phyloP scores from a whole-genome alignment of 1,140 invertebrate species.

The Aricia agestis region DNA sequence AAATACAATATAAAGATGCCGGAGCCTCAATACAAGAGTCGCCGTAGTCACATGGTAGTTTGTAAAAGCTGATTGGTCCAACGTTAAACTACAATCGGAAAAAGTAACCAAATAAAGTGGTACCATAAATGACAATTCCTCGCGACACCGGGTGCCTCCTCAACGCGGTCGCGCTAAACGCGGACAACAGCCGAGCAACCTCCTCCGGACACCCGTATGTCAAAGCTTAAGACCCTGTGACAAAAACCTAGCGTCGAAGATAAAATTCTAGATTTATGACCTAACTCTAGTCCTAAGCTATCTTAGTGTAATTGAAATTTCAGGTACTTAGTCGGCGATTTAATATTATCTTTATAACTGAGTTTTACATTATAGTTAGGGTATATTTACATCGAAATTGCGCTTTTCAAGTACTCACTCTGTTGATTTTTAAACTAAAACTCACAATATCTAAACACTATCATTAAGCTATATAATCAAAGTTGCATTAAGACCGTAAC shows the following conservation, averaged over 20 bases:
- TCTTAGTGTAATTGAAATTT: slow-evolving; percentile 72
- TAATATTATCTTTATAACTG: slow-evolving; percentile 57
- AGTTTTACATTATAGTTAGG: slow-evolving; percentile 47
- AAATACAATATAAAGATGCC: neutral
- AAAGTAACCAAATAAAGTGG: slow-evolving; percentile 6
- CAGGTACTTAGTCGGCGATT: slow-evolving; percentile 71
- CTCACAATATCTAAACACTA: no score
- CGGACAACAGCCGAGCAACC: slow-evolving; percentile 7
- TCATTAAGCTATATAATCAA: no score
- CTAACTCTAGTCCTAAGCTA: slow-evolving; percentile 66
- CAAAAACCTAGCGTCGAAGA: slow-evolving; percentile 66
- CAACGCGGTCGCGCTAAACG: neutral
- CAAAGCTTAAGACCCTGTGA: slow-evolving; percentile 66
- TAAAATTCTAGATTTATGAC: slow-evolving; percentile 66
- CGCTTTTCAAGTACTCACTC: slow-evolving; percentile 44
- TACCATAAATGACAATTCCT: slow-evolving; percentile 13
- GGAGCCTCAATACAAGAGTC: neutral
- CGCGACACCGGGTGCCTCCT: neutral
- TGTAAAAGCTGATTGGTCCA: slow-evolving; percentile 15
- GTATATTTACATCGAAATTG: slow-evolving; percentile 55
- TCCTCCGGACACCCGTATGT: slow-evolving; percentile 28
- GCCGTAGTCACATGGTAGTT: neutral
- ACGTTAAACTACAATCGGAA: neutral
- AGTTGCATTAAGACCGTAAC: no score
- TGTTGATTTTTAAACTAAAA: slow-evolving; percentile 11